phyloP scores from a whole-genome alignment of 1,140 invertebrate genomes.

The Megalopta genalis region DNA sequence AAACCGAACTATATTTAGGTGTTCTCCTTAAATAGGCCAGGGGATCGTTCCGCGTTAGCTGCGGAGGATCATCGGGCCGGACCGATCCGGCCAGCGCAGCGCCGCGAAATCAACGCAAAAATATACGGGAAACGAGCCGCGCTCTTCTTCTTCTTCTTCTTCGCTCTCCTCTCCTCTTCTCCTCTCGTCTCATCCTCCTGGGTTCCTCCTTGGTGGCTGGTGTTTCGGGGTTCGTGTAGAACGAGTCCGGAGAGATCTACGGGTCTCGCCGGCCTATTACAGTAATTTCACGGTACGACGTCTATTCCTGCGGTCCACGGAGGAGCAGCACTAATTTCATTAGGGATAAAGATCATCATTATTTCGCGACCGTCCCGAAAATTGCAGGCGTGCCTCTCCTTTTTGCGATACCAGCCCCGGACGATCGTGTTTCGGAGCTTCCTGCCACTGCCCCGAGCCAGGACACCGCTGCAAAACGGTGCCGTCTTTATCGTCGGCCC shows the following conservation, averaged over 20 bases:
- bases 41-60: slow-evolving; percentile 50
- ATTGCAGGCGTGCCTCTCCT: slow-evolving; percentile 65
- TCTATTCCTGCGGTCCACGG: slow-evolving; percentile 67
- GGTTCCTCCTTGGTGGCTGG: neutral
- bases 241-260: slow-evolving; percentile 43
- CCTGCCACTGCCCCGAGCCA: slow-evolving; percentile 28
- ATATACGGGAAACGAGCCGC: slow-evolving; percentile 39
- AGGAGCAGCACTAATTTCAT: slow-evolving; percentile 75
- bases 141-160: too few relatives aligned
- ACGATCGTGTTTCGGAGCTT: slow-evolving; percentile 32
- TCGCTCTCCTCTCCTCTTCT: neutral
- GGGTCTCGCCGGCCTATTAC: slow-evolving; percentile 67
- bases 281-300: slow-evolving; percentile 75
- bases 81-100: neutral
- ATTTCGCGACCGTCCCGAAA: slow-evolving; percentile 72
- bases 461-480: neutral
- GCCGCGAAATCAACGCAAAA: slow-evolving; percentile 54
- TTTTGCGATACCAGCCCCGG: slow-evolving; percentile 53
- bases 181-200: neutral
- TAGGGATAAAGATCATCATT: slow-evolving; percentile 78
- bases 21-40: slow-evolving; percentile 59
- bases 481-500: slow-evolving; percentile 18
- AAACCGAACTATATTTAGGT: slow-evolving; percentile 68
- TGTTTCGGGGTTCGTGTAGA: slow-evolving; percentile 17
- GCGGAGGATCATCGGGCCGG: slow-evolving; percentile 10